Conservation (phyloP, 2,113 vertebrate species). For the Tachysurus fulvidraco region DNA sequence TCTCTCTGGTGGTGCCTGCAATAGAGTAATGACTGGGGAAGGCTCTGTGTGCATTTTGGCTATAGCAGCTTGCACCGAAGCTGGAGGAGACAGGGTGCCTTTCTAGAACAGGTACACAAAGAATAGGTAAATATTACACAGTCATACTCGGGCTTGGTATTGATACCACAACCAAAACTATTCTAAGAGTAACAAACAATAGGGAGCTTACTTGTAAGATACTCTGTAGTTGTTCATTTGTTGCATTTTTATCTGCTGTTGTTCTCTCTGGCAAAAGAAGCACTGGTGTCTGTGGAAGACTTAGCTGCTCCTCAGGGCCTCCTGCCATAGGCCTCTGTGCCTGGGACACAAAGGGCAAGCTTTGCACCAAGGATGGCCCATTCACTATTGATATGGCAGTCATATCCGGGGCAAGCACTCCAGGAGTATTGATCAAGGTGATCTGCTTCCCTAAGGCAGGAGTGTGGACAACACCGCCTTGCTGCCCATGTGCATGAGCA, state of each 20-base stretch:
- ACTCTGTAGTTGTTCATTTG: constrained; percentile 63
- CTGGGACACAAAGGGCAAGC: constrained; percentile 66
- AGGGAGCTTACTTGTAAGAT: constrained; percentile 65
- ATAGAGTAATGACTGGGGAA: constrained; percentile 62
- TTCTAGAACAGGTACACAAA: constrained; percentile 48
- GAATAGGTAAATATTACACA: constrained; percentile 4
- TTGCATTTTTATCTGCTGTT: constrained; percentile 61
- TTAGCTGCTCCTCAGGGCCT: constrained; percentile 61
- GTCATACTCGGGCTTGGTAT: neutral
- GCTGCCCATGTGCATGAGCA: constrained; percentile 64
- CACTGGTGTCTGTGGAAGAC: constrained; percentile 69
- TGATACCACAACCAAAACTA: neutral
- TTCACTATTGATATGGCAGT: constrained; percentile 75
- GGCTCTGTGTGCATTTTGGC: constrained; percentile 52
- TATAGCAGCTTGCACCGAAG: constrained; percentile 49
- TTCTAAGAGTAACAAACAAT: neutral
- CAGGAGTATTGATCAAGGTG: constrained; percentile 72
- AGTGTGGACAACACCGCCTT: constrained; percentile 69
- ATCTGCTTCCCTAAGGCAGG: constrained; percentile 74
- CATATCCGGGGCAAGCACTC: constrained; percentile 55
- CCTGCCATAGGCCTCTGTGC: constrained; percentile 54
- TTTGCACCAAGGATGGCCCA: constrained; percentile 68
- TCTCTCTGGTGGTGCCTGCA: constrained; percentile 61
- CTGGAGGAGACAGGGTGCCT: constrained; percentile 62
- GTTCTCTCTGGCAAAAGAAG: constrained; percentile 70